These are phyloP conservation scores for Tokudaia muenninki DNA, from an alignment of 2,797 vertebrate species.

Conservation along the genomic window DNA sequence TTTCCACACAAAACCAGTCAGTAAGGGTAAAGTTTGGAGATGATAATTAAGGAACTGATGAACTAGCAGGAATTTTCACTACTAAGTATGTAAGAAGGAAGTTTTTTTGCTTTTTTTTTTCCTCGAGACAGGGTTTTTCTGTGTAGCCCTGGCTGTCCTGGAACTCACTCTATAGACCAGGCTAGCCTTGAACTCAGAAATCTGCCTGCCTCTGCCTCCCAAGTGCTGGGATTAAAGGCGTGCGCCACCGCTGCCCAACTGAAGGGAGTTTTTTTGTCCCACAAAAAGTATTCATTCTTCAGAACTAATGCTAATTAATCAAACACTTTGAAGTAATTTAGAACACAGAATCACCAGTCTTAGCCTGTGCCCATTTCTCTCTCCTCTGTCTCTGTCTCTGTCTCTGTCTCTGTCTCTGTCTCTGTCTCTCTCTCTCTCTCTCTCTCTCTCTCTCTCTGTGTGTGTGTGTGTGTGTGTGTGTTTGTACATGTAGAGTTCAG, in stretches of 20 bases:
- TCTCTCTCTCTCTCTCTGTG: not conserved
- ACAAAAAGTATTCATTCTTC: conserved; percentile 25
- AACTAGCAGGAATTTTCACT: conserved; percentile 1
- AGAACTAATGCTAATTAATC: conserved; percentile 28
- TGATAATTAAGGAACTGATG: conserved; percentile 37
- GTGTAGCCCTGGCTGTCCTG: too few relatives aligned
- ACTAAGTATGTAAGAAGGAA: not conserved
- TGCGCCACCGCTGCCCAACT: too few relatives aligned
- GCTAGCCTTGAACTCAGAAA: too few relatives aligned
- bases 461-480: not conserved
- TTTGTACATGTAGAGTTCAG: not conserved
- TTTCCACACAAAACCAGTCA: not conserved
- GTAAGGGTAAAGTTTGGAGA: conserved; percentile 54
- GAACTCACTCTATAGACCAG: too few relatives aligned
- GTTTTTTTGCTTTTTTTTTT: not conserved
- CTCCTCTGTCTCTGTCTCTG: not conserved
- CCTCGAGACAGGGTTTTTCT: too few relatives aligned
- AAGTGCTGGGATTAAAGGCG: too few relatives aligned
- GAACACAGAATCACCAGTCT: conserved; percentile 6
- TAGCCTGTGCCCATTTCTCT: not conserved
- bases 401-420: not conserved
- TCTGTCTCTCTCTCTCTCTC: not conserved
- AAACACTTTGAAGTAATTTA: conserved; percentile 53
- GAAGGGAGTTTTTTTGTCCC: not conserved
- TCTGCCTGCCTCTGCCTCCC: too few relatives aligned